Conservation (phyloP, 1,140 invertebrate genomes). For the Orchesella cincta region DNA sequence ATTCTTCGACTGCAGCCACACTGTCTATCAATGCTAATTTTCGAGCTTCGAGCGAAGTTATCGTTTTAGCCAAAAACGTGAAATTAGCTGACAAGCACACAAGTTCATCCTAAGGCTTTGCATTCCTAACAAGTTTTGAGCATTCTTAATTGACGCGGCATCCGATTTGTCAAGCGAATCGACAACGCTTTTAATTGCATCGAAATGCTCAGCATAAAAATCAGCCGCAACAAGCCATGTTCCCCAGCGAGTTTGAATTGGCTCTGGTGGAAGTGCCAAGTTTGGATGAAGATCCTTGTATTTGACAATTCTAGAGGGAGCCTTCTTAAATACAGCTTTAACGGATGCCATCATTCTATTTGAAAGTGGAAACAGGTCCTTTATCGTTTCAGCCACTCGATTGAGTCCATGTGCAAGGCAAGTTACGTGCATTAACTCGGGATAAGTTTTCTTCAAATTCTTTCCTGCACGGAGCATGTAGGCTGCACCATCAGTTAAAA, state of each 20-base stretch:
- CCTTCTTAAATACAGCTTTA: constrained; percentile 1
- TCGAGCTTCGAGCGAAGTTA: background rate
- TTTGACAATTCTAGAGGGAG: background rate
- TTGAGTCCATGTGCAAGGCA: constrained; percentile 1
- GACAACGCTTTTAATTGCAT: background rate
- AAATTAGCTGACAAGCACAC: background rate
- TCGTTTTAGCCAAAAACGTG: background rate
- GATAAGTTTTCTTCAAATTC: constrained; percentile 10
- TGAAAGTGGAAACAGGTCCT: background rate
- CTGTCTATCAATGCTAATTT: background rate
- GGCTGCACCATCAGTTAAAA: constrained; percentile 6
- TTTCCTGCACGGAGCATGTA: constrained; percentile 27
- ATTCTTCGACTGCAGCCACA: too few relatives aligned
- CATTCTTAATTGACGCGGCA: background rate
- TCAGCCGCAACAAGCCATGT: background rate
- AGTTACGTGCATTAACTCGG: constrained; percentile 21
- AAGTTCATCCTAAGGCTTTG: background rate
- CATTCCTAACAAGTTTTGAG: background rate
- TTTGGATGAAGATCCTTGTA: background rate
- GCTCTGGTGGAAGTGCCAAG: background rate
- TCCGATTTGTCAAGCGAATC: background rate
- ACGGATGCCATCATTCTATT: background rate
- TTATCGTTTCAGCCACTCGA: background rate
- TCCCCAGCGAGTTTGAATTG: background rate
- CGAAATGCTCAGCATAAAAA: background rate